phyloP scores from a whole-genome alignment of 2,797 vertebrate genomes.

The Mastacembelus armatus region DNA sequence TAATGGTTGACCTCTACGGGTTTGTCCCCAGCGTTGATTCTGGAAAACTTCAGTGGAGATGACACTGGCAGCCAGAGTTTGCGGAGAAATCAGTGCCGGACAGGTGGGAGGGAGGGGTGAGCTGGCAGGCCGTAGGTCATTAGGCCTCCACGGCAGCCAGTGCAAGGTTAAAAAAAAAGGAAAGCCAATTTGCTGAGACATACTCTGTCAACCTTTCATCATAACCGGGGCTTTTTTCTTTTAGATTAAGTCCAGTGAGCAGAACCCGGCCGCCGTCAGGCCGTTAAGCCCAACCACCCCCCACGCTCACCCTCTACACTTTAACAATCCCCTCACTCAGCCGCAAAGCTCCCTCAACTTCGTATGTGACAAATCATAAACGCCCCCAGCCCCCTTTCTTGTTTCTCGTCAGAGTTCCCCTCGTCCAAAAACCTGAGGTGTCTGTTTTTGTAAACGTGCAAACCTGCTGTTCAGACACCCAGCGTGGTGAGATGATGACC shows the following conservation, averaged over 20 bases:
- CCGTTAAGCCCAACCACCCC: slow-evolving; percentile 47
- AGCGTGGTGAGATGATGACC: too few relatives aligned
- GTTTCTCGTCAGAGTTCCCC: too few relatives aligned
- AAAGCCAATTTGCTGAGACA: slow-evolving; percentile 77
- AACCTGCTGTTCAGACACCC: too few relatives aligned
- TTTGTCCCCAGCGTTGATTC: slow-evolving; percentile 16
- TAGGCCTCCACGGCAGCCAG: slow-evolving; percentile 56
- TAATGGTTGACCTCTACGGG: not conserved
- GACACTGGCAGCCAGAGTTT: slow-evolving; percentile 14
- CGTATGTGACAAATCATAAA: slow-evolving; percentile 89
- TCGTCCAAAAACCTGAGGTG: not conserved
- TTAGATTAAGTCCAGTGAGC: slow-evolving; percentile 76
- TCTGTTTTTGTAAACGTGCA: too few relatives aligned
- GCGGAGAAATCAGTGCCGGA: too few relatives aligned
- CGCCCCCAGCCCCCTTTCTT: slow-evolving; percentile 11
- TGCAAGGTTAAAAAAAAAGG: slow-evolving; percentile 27
- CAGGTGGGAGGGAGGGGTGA: slow-evolving; percentile 58
- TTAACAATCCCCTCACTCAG: slow-evolving; percentile 77
- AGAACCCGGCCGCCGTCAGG: slow-evolving; percentile 65
- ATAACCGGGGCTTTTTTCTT: slow-evolving; percentile 67
- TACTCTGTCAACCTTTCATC: slow-evolving; percentile 72
- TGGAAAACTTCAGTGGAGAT: not conserved
- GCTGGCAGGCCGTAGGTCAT: slow-evolving; percentile 64
- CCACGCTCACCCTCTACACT: slow-evolving; percentile 62
- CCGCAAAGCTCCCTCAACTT: slow-evolving; percentile 82